Evolutionary conservation across 2,113 vertebrate genomes (phyloP).

Genomic region (Grantiella picta): DNA sequence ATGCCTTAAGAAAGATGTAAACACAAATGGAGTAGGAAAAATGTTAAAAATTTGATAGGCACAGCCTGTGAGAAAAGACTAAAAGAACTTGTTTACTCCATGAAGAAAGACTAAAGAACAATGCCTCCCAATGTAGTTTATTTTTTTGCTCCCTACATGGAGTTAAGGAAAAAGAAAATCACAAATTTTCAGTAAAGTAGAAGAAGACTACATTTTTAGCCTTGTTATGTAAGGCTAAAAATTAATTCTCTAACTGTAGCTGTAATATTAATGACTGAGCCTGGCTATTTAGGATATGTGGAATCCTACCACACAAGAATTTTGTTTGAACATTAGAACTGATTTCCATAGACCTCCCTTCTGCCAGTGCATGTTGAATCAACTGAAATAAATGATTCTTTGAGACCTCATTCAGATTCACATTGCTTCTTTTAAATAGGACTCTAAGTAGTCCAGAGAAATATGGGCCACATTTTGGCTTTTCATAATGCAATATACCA

Average conservation of each 20-base stretch:
- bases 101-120: not conserved
- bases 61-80: not conserved
- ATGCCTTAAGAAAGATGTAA: not conserved
- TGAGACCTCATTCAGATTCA: not conserved
- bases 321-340: not conserved
- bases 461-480: not conserved
- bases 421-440: not conserved
- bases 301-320: not conserved
- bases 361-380: fast-evolving
- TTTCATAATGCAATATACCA: not conserved
- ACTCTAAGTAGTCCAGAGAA: not conserved
- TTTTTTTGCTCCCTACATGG: not conserved
- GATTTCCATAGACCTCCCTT: not conserved
- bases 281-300: not conserved
- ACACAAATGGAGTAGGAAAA: not conserved
- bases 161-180: not conserved
- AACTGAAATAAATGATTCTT: not conserved
- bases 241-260: not conserved
- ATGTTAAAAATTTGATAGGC: not conserved
- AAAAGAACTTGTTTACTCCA: not conserved
- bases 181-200: not conserved
- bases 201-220: not conserved
- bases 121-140: not conserved
- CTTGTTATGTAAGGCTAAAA: not conserved
- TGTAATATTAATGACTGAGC: not conserved